Evolutionary conservation across 2,113 vertebrate species (phyloP).

Genomic region (Melanocharis versteri): DNA sequence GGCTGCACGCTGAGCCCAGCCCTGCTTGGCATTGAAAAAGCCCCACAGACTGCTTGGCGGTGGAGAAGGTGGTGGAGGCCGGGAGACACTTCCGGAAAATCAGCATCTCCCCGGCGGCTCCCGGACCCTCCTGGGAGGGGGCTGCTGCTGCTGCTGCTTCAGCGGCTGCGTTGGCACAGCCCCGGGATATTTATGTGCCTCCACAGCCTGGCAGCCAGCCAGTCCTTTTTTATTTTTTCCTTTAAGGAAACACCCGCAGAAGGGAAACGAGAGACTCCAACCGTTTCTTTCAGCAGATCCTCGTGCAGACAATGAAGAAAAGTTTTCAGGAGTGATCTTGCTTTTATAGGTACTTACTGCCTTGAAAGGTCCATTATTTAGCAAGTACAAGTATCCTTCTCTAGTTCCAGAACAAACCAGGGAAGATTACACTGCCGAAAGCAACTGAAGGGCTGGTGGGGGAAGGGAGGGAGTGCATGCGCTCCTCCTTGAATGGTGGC

Average conservation of each 20-base stretch:
- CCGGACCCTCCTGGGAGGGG: neutral
- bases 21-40: rapidly evolving
- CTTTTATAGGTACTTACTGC: neutral
- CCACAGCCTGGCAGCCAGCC: neutral
- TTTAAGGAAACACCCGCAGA: neutral
- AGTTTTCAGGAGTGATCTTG: neutral
- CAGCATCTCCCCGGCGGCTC: neutral
- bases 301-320: neutral
- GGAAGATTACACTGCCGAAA: neutral
- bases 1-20: neutral
- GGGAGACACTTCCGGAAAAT: neutral
- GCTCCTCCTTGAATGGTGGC: neutral
- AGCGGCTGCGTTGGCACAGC: rapidly evolving
- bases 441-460: neutral
- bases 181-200: neutral
- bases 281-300: neutral
- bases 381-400: neutral
- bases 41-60: neutral
- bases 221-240: neutral
- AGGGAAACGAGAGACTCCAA: neutral
- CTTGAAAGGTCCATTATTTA: neutral
- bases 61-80: neutral
- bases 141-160: neutral
- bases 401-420: neutral
- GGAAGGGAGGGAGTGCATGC: neutral